Evolutionary conservation across 2,888 invertebrate species (phyloP).

Genomic region (Tupiocoris notatus): DNA sequence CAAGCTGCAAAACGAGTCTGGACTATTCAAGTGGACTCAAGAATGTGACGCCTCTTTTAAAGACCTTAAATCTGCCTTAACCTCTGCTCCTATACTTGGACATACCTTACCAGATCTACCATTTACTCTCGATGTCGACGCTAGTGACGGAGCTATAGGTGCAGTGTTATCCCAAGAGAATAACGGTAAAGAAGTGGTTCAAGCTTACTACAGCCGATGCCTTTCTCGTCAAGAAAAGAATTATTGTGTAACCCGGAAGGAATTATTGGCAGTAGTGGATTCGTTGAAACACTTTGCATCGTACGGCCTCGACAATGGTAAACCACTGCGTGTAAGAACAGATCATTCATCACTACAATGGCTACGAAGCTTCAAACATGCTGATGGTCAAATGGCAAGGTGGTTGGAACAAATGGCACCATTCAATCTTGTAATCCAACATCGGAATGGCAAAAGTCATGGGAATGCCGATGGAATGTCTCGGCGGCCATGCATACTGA

Average conservation of each 20-base stretch:
- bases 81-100: not conserved
- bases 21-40: not conserved
- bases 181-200: not conserved
- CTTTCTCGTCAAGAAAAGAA: not conserved
- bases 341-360: slow-evolving; percentile 18
- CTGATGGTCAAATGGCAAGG: slow-evolving; percentile 47
- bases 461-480: too few species aligned
- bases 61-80: not conserved
- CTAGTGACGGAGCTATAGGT: not conserved
- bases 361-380: not conserved
- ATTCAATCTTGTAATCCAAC: slow-evolving; percentile 50
- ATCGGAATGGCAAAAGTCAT: slow-evolving; percentile 49
- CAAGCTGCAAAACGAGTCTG: not conserved
- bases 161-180: not conserved
- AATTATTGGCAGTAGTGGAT: not conserved
- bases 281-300: not conserved
- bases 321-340: not conserved
- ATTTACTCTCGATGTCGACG: slow-evolving; percentile 2
- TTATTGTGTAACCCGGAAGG: slow-evolving; percentile 7
- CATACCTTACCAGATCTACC: not conserved
- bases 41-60: not conserved
- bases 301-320: not conserved
- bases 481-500: slow-evolving; percentile 44
- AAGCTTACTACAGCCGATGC: not conserved
- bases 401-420: slow-evolving; percentile 51